Evolutionary conservation across 2,113 vertebrate genomes (phyloP).

Genomic region (Galbula dea): DNA sequence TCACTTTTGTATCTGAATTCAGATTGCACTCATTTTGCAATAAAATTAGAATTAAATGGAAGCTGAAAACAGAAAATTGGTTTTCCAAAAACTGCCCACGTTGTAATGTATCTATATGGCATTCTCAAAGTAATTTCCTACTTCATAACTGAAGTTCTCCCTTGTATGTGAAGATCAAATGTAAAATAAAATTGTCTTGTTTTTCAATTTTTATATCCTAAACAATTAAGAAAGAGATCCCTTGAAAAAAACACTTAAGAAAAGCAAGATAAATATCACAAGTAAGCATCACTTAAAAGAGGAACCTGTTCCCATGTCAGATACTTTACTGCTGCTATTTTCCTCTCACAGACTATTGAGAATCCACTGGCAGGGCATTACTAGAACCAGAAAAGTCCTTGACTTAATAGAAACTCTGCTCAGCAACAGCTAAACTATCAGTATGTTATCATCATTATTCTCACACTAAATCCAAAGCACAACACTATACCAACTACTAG

Average conservation of each 20-base stretch:
- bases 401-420: neutral
- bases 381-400: neutral
- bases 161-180: neutral
- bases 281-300: neutral
- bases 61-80: neutral
- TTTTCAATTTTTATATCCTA: neutral
- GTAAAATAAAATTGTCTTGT: neutral
- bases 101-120: neutral
- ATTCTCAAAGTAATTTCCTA: neutral
- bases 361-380: neutral
- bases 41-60: neutral
- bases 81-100: neutral
- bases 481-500: neutral
- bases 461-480: neutral
- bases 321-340: neutral
- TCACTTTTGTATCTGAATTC: neutral
- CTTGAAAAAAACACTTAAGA: neutral
- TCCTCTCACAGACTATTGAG: neutral
- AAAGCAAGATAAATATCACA: neutral
- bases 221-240: neutral
- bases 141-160: neutral
- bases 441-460: neutral
- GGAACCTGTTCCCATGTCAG: neutral
- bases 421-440: neutral
- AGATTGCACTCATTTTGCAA: neutral